Conservation (phyloP, 64 coral and sea anemone genomes). For the Pachyseris speciosa region DNA sequence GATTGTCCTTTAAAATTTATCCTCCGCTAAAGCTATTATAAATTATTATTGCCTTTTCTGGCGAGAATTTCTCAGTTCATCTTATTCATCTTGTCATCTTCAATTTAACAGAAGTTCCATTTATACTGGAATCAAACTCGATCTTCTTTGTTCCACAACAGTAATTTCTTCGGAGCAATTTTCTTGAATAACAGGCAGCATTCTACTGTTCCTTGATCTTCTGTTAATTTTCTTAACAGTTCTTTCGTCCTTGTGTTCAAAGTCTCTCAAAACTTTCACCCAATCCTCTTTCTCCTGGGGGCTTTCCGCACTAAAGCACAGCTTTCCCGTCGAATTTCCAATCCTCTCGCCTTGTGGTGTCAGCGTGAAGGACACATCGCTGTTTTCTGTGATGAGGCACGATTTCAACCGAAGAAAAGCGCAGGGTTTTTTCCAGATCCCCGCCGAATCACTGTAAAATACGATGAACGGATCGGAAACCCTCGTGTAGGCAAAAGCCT, state of each 20-base stretch:
- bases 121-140: slow-evolving; percentile 54
- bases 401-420: slow-evolving; percentile 80
- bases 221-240: slow-evolving; percentile 46
- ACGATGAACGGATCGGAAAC: slow-evolving; percentile 87
- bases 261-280: slow-evolving; percentile 69
- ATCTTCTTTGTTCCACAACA: slow-evolving; percentile 18
- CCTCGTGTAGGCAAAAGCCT: slow-evolving; percentile 77
- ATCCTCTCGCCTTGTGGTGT: slow-evolving; percentile 83
- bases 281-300: slow-evolving; percentile 80
- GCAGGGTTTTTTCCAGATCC: slow-evolving; percentile 86
- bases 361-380: slow-evolving; percentile 69
- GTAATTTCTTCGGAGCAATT: slow-evolving; percentile 9
- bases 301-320: slow-evolving; percentile 73
- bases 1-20: not conserved
- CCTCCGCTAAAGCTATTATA: not conserved
- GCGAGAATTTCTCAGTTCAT: not conserved
- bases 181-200: slow-evolving; percentile 69
- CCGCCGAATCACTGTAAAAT: slow-evolving; percentile 79
- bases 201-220: slow-evolving; percentile 29
- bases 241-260: slow-evolving; percentile 15
- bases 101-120: not conserved
- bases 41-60: not conserved
- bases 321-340: slow-evolving; percentile 53
- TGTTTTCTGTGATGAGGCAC: slow-evolving; percentile 67
- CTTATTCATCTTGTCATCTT: not conserved